phyloP scores from a whole-genome alignment of 2,113 vertebrate species.

The Caranx melampygus region DNA sequence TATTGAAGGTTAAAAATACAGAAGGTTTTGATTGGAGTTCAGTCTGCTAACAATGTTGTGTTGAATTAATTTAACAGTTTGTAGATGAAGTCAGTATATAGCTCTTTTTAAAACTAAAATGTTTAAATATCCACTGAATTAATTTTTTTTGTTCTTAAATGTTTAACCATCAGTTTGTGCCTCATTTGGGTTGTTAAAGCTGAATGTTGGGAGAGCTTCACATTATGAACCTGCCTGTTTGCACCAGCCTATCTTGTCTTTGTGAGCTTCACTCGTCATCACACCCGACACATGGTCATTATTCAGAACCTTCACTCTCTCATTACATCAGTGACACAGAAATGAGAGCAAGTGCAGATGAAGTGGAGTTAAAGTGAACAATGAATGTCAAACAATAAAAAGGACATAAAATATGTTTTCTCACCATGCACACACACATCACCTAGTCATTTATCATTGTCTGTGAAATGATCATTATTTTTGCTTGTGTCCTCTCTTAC shows the following conservation, averaged over 20 bases:
- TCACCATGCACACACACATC: background rate
- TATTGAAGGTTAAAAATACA: no score
- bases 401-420: background rate
- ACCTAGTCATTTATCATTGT: background rate
- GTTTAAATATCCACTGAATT: no score
- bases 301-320: background rate
- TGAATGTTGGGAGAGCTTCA: no score
- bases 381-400: background rate
- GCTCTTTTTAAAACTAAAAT: no score
- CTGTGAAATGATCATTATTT: conserved; percentile 14
- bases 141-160: no score
- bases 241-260: no score
- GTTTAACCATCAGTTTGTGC: no score
- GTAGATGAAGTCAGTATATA: no score
- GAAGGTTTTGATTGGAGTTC: no score
- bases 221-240: background rate
- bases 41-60: no score
- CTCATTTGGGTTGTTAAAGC: no score
- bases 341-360: background rate
- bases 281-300: background rate
- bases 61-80: no score
- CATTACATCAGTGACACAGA: background rate
- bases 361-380: background rate
- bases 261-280: background rate
- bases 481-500: background rate